Evolutionary conservation across 2,797 vertebrate genomes (phyloP).

Genomic region (Mus spretus): DNA sequence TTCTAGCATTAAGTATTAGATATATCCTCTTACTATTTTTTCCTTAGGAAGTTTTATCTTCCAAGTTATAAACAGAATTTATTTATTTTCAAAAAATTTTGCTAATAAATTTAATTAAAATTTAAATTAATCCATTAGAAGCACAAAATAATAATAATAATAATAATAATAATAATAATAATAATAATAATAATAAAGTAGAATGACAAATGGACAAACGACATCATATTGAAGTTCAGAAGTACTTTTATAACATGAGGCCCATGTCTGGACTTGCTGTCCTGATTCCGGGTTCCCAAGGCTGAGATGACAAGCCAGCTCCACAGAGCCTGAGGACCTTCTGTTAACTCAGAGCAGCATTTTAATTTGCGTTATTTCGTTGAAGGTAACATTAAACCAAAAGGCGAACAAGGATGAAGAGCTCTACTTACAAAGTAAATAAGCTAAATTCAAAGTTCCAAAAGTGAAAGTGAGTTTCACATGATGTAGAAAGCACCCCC

Average conservation of each 20-base stretch:
- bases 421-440: background rate
- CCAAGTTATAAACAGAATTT: conserved; percentile 1
- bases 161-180: too few relatives aligned
- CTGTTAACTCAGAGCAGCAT: background rate
- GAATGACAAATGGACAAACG: background rate
- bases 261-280: background rate
- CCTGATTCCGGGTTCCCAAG: background rate
- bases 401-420: background rate
- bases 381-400: background rate
- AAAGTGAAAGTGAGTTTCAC: background rate
- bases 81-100: background rate
- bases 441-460: conserved; percentile 19
- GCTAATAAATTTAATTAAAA: background rate
- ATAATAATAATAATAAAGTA: background rate
- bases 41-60: conserved; percentile 25
- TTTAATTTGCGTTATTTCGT: conserved; percentile 20
- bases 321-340: background rate
- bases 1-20: background rate
- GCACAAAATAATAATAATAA: background rate
- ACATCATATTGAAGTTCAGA: conserved; percentile 13
- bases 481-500: too few relatives aligned
- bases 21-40: conserved; percentile 14
- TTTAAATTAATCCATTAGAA: background rate
- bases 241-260: background rate
- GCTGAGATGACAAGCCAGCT: background rate